These are phyloP conservation scores for Phortica magna DNA, from an alignment of 2,888 invertebrate species.

Conservation along the genomic window DNA sequence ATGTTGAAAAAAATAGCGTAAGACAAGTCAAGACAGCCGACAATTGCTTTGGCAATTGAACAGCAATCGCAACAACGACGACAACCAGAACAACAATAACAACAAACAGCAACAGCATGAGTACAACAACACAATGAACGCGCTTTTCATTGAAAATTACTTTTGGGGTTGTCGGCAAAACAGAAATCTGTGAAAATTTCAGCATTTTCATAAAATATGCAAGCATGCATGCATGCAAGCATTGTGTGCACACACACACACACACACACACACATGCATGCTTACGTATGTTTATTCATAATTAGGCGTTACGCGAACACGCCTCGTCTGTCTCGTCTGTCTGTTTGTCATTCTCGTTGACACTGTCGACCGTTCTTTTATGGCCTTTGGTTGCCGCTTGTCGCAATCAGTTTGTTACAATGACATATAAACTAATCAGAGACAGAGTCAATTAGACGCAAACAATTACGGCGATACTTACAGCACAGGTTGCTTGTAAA, in stretches of 20 bases:
- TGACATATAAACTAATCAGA: too few species aligned
- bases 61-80: background rate
- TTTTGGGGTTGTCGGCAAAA: slow-evolving; percentile 40
- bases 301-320: slow-evolving; percentile 58
- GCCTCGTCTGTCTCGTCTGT: slow-evolving; percentile 51
- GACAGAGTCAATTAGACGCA: too few species aligned
- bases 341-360: slow-evolving; percentile 64
- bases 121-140: slow-evolving; percentile 28
- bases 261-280: background rate
- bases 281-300: background rate
- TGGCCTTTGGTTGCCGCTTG: background rate
- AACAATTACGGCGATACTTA: too few species aligned
- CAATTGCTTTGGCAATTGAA: slow-evolving; percentile 20
- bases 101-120: slow-evolving; percentile 2
- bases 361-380: slow-evolving; percentile 51
- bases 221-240: slow-evolving; percentile 41
- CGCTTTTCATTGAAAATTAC: slow-evolving; percentile 30
- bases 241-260: slow-evolving; percentile 29
- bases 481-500: too few species aligned
- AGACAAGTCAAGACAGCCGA: slow-evolving; percentile 1
- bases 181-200: slow-evolving; percentile 61
- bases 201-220: slow-evolving; percentile 52
- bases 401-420: background rate
- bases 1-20: background rate
- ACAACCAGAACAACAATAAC: slow-evolving; percentile 29